A percentile compares a stretch with the other conserved stretches of the same genome.
Evolutionary conservation across 2,888 invertebrate species (phyloP).

Genomic region (Orthosia gracilis): DNA sequence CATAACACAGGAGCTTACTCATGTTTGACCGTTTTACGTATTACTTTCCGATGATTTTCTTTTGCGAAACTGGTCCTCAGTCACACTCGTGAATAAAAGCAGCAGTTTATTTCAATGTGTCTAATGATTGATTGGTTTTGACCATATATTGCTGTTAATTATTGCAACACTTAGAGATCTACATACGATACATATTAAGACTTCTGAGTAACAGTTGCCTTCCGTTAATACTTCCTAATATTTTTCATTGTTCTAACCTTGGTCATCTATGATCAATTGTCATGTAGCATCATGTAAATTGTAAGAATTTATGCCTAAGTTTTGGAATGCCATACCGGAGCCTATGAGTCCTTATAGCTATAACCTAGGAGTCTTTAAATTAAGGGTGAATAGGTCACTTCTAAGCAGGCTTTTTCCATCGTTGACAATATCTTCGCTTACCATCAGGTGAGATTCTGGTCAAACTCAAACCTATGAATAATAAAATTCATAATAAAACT

Average conservation of each 20-base stretch:
- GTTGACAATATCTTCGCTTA: too few species aligned
- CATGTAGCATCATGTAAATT: background rate
- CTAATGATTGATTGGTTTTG: constrained; percentile 23
- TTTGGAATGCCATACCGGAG: too few species aligned
- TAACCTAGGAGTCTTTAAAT: too few species aligned
- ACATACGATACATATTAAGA: constrained; percentile 3
- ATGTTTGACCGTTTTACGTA: too few species aligned
- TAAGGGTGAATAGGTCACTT: too few species aligned
- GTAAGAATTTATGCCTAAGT: too few species aligned
- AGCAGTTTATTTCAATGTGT: constrained; percentile 10
- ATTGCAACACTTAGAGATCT: constrained; percentile 20
- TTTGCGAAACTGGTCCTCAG: background rate
- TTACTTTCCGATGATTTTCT: background rate
- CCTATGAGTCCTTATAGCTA: too few species aligned
- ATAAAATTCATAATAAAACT: too few species aligned
- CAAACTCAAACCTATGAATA: too few species aligned
- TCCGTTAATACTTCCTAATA: constrained; percentile 1
- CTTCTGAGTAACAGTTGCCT: constrained; percentile 13
- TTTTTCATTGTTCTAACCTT: background rate
- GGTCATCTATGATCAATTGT: background rate
- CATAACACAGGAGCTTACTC: too few species aligned
- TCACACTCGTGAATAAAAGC: constrained; percentile 8
- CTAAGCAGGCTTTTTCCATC: too few species aligned
- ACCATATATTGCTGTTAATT: constrained; percentile 13
- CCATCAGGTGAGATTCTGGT: too few species aligned